Evolutionary conservation across 1,140 invertebrate species (phyloP).

Genomic region (Cydia pomonella): DNA sequence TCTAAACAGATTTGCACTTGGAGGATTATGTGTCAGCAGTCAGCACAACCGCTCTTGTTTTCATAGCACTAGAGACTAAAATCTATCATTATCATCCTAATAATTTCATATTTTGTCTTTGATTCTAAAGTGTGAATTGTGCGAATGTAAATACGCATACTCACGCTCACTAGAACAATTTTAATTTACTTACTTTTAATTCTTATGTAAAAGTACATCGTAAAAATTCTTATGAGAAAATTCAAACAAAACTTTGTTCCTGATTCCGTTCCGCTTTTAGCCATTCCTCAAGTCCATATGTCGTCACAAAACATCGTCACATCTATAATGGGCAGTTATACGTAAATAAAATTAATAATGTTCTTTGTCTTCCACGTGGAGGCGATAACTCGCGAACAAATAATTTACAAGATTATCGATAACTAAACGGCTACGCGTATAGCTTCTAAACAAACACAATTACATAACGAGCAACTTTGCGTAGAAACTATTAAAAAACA

Average conservation of each 20-base stretch:
- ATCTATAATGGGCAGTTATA: not conserved
- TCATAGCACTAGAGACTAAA: not conserved
- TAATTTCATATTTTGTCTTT: not conserved
- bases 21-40: no score
- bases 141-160: no score
- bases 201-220: no score
- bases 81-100: not conserved
- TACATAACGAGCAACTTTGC: slow-evolving; percentile 37
- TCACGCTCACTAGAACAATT: no score
- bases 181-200: no score
- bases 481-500: slow-evolving; percentile 36
- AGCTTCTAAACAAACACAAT: slow-evolving; percentile 37
- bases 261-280: not conserved
- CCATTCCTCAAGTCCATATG: not conserved
- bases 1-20: no score
- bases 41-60: not conserved
- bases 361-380: not conserved
- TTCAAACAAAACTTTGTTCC: not conserved
- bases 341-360: not conserved
- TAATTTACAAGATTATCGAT: not conserved
- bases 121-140: no score
- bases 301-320: slow-evolving; percentile 14
- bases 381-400: not conserved
- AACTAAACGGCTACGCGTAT: not conserved
- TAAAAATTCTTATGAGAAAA: not conserved